Evolutionary conservation across 2,113 vertebrate species (phyloP).

Genomic region (Nycticryphes semicollaris): DNA sequence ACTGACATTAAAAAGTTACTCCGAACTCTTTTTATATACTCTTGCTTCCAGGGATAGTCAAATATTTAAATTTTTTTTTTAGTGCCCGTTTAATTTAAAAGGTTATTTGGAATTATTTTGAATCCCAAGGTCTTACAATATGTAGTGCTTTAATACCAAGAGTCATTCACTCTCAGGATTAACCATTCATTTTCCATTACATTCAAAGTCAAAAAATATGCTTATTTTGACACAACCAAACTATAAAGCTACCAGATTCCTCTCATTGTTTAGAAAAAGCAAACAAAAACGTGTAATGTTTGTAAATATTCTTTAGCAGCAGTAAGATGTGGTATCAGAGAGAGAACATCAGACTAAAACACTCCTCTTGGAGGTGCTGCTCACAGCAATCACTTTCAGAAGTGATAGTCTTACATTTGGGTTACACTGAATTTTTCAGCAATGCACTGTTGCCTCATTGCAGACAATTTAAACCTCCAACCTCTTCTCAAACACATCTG

Average conservation of each 20-base stretch:
- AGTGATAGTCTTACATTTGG: neutral
- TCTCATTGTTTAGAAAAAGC: neutral
- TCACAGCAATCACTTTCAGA: neutral
- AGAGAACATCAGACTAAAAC: neutral
- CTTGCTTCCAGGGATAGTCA: neutral
- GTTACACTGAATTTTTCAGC: neutral
- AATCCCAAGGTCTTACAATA: neutral
- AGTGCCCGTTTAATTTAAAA: neutral
- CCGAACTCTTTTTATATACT: neutral
- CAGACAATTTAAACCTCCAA: neutral
- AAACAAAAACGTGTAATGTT: neutral
- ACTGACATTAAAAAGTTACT: conserved; percentile 2
- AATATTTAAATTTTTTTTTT: neutral
- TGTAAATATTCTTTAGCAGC: neutral
- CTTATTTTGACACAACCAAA: neutral
- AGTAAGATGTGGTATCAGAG: neutral
- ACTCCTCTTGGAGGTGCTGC: neutral
- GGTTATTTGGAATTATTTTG: neutral
- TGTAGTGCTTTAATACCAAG: neutral
- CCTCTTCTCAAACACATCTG: neutral
- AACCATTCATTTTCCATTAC: neutral
- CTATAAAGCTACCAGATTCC: neutral
- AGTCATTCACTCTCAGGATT: neutral
- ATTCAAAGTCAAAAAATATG: neutral
- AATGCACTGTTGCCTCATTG: neutral